phyloP scores from a whole-genome alignment of 2,113 vertebrate species.

The Salvator merianae region DNA sequence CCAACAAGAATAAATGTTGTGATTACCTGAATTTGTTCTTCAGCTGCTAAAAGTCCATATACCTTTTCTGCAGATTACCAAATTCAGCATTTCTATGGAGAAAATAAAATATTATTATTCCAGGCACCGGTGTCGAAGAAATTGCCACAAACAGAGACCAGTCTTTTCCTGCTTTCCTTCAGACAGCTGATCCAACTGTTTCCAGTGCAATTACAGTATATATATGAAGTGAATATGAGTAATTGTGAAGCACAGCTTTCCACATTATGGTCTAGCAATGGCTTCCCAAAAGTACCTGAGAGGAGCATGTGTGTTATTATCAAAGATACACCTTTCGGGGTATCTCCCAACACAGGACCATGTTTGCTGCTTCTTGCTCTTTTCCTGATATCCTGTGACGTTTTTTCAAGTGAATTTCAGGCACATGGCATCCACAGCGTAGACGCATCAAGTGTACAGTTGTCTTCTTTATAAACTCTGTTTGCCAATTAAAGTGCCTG shows the following conservation, averaged over 20 bases:
- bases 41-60: conserved; percentile 70
- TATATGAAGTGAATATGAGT: background rate
- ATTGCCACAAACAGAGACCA: background rate
- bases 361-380: too few species aligned
- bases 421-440: too few species aligned
- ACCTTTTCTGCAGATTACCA: conserved; percentile 49
- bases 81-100: conserved; percentile 73
- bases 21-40: conserved; percentile 76
- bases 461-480: too few species aligned
- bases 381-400: too few species aligned
- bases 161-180: background rate
- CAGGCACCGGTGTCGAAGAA: background rate
- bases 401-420: too few species aligned
- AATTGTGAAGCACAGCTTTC: background rate
- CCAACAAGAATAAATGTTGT: conserved; percentile 5
- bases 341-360: too few species aligned
- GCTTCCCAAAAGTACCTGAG: too few species aligned
- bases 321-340: too few species aligned
- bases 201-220: background rate
- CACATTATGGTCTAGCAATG: too few species aligned
- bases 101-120: conserved; percentile 13
- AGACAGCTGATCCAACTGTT: background rate
- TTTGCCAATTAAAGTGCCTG: too few species aligned
- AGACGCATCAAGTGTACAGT: too few species aligned
- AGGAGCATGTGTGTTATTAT: too few species aligned